phyloP scores from a whole-genome alignment of 2,888 invertebrate species.

The Selenia dentaria region DNA sequence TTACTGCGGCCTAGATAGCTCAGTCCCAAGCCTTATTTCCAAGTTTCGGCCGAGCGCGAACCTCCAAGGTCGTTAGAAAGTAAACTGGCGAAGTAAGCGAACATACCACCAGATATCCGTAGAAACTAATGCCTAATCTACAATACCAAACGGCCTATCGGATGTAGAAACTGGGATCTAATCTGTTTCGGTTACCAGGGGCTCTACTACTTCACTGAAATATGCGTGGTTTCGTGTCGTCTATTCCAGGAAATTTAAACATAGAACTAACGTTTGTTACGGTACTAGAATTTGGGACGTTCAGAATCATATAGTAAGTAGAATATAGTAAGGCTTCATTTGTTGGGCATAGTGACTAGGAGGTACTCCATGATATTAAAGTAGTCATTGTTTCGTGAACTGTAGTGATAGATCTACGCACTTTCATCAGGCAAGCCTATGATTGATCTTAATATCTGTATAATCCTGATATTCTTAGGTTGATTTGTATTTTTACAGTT shows the following conservation, averaged over 20 bases:
- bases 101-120: slow-evolving; percentile 54
- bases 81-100: slow-evolving; percentile 55
- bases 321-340: too few relatives aligned
- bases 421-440: slow-evolving; percentile 65
- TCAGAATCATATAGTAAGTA: too few relatives aligned
- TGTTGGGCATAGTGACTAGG: too few relatives aligned
- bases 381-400: slow-evolving; percentile 1
- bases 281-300: too few relatives aligned
- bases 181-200: slow-evolving; percentile 1
- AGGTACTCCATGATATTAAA: too few relatives aligned
- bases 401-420: slow-evolving; percentile 46
- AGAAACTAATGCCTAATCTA: slow-evolving; percentile 15
- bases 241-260: too few relatives aligned
- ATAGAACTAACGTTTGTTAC: too few relatives aligned
- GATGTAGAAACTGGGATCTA: slow-evolving; percentile 20
- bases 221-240: too few relatives aligned
- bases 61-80: slow-evolving; percentile 59
- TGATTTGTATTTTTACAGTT: slow-evolving; percentile 22
- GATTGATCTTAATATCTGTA: slow-evolving; percentile 23
- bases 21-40: slow-evolving; percentile 42
- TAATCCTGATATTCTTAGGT: slow-evolving; percentile 19
- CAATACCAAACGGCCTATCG: slow-evolving; percentile 19
- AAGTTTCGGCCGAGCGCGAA: slow-evolving; percentile 51
- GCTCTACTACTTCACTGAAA: not conserved
- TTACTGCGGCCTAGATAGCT: slow-evolving; percentile 33